Base-by-base conservation (phyloP, 2,888 invertebrate genomes). In the Congeria kusceri region DNA sequence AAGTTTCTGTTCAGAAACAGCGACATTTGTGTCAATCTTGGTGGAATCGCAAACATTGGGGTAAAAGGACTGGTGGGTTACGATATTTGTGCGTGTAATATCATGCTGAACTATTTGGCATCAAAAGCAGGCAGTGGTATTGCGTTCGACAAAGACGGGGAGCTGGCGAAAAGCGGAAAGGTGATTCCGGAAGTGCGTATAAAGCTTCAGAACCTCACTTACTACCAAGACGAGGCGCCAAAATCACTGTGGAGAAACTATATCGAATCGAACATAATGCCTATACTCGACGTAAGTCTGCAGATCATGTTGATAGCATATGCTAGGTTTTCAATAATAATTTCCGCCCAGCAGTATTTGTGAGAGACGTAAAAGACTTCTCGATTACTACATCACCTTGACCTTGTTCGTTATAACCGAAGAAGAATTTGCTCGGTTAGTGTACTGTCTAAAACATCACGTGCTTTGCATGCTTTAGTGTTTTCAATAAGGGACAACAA, bases 61-160 rank as follows among this genome's bases (percentile, higher is more conserved):
- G 69, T 88, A 5, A 78, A 73, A 44, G 89, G 86, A 0, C 64
- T 80, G 47, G 59, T 57, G 23, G 91, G 89, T 0, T 83, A 84
- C 53, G 92, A 92, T 74, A 80, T 92, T n/a, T 88, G 90, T 71
- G 88, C 91, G 1, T 91, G 91, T 73, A 92, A 92, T 79, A 88
- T 86, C 56, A 80, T 91, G 13, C 80, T 92, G 9, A 92, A 92
- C 71, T 70, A 80, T 13, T 81, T 92, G 56, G 90, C 89, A 0
- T 58, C 63, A 32, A 27, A 68, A 11, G 69, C 80, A 32, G 83
- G 89, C 72, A 66, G 73, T 1, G 46, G 63, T 0, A 29, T 87
- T 27, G 49, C 81, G 20, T 91, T 77, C 73, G 92, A 92, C 75
- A 71, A 76, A n/a, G 86, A 90, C 56, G 92, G 92, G 0, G 46